A percentile compares a stretch with the other conserved stretches of the same genome.
Evolutionary conservation across 2,113 vertebrate species (phyloP).

Genomic region (Sorex araneus): DNA sequence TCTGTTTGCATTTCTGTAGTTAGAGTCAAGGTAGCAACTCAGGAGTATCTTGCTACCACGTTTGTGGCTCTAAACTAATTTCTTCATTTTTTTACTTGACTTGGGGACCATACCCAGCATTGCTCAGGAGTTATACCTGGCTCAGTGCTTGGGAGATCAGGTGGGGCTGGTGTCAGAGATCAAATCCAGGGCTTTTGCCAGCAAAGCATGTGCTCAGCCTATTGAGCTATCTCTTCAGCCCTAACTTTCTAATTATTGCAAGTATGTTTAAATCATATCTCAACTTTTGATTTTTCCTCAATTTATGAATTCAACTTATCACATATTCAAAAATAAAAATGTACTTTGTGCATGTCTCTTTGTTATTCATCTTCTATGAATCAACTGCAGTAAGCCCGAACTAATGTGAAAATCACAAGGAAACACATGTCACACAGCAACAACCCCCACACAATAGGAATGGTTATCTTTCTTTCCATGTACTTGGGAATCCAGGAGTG

Average conservation of each 20-base stretch:
- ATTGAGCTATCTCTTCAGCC: too few relatives aligned
- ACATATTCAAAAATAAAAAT: slow-evolving; percentile 43
- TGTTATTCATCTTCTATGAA: neutral
- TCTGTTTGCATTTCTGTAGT: neutral
- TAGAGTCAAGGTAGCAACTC: neutral
- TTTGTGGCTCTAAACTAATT: slow-evolving; percentile 1
- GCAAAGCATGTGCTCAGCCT: too few relatives aligned
- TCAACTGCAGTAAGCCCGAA: neutral
- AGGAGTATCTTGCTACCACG: neutral
- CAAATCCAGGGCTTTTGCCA: neutral
- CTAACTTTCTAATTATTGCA: neutral
- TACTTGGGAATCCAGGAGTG: neutral
- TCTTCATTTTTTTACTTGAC: neutral
- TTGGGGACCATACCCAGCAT: too few relatives aligned
- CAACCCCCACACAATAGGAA: neutral
- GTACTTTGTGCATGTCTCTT: neutral
- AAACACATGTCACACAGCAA: neutral
- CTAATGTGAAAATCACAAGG: slow-evolving; percentile 10
- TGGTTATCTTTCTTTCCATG: neutral
- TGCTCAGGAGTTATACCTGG: too few relatives aligned
- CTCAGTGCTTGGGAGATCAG: too few relatives aligned
- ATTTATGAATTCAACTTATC: neutral
- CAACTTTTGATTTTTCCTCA: neutral
- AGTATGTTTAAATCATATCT: neutral
- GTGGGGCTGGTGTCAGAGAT: too few relatives aligned